A percentile compares a stretch with the other conserved stretches of the same genome.
phyloP scores from a whole-genome alignment of 2,113 vertebrate genomes.

The Anolis sagrei region DNA sequence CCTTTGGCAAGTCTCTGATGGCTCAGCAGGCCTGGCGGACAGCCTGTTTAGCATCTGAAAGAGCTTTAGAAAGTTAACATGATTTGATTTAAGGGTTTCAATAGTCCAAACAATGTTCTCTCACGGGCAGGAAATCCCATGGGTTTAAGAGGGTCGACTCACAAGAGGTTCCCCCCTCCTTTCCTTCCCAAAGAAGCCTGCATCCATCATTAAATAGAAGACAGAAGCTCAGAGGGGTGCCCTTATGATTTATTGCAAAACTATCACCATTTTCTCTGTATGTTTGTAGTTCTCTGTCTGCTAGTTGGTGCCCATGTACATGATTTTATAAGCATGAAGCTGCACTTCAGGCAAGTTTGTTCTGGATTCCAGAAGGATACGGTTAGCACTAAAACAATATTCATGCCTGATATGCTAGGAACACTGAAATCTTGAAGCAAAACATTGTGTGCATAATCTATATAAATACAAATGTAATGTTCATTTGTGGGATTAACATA shows the following conservation, averaged over 20 bases:
- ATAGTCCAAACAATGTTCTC: constrained; percentile 16
- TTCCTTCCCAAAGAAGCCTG: accelerated
- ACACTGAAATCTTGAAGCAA: background rate
- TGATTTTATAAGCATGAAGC: background rate
- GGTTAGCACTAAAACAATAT: background rate
- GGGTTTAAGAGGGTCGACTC: background rate
- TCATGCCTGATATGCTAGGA: background rate
- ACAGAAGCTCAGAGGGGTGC: background rate
- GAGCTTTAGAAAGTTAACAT: background rate
- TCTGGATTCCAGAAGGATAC: background rate
- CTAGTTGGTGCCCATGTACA: background rate
- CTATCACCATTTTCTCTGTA: background rate
- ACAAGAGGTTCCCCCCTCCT: background rate
- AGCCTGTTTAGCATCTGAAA: constrained; percentile 21
- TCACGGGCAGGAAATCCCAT: background rate
- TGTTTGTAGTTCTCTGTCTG: background rate
- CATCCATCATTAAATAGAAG: background rate
- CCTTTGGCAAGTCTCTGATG: constrained; percentile 23
- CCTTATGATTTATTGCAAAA: background rate
- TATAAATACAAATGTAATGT: too few relatives aligned
- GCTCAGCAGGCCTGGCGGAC: constrained; percentile 37
- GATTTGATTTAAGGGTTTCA: background rate
- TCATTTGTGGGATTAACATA: too few relatives aligned
- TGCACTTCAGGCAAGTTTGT: background rate
- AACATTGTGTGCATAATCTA: background rate